phyloP scores from a whole-genome alignment of 2,888 invertebrate species.

The Harpalus rufipes region DNA sequence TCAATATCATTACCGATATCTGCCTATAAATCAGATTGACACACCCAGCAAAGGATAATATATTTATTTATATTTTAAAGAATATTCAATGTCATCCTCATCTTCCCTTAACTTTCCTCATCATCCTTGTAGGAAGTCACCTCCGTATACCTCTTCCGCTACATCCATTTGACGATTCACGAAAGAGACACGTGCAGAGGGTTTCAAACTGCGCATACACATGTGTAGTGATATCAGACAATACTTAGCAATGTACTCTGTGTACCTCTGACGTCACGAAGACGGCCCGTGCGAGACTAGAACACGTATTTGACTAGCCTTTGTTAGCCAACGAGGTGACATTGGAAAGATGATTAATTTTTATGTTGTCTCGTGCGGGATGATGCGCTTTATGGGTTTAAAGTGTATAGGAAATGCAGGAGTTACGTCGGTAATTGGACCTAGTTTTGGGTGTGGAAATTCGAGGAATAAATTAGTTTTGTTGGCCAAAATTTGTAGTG shows the following conservation, averaged over 20 bases:
- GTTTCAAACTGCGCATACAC: conserved; percentile 12
- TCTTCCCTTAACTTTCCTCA: neutral
- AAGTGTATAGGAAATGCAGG: neutral
- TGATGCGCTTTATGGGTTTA: neutral
- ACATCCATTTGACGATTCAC: neutral
- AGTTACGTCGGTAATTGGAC: neutral
- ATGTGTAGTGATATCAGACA: neutral
- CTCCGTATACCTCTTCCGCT: neutral
- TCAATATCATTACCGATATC: too few species aligned
- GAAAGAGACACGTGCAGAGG: conserved; percentile 3
- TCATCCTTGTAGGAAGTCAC: neutral
- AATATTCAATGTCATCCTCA: neutral
- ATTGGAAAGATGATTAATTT: conserved; percentile 3
- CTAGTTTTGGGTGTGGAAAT: neutral
- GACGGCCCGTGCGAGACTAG: neutral
- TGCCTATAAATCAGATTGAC: too few species aligned
- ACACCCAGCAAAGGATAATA: too few species aligned
- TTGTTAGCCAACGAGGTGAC: conserved; percentile 2
- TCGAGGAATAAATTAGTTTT: too few species aligned
- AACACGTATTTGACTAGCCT: conserved; percentile 8
- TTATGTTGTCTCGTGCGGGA: neutral
- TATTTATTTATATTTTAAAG: neutral
- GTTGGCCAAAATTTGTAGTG: too few species aligned
- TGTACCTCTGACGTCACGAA: conserved; percentile 11
- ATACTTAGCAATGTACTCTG: neutral